Base-by-base conservation (phyloP, 2,797 vertebrate species). In the Dermochelys coriacea region DNA sequence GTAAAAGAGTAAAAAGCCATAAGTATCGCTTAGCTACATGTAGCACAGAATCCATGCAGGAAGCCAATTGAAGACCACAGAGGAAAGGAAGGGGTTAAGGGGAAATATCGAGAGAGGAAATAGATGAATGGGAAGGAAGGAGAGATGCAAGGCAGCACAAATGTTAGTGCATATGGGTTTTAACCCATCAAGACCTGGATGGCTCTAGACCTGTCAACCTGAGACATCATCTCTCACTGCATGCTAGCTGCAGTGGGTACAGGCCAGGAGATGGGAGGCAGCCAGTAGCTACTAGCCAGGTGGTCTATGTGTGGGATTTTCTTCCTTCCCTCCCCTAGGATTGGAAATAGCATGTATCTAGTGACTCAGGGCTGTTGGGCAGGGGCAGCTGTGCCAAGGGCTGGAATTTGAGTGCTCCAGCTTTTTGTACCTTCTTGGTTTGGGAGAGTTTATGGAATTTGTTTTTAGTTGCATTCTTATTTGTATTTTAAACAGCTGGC, bases 91-190 rank as follows among this genome's bases (percentile, higher is more conserved):
- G 91, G 91, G 87, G n/a, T 82, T 86, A 80, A 61, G 19, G 92
- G 95, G 77, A 94, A 93, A 34, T 1, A 16, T 21, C 8, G 50
- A 78, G 83, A 95, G 80, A 95, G 87, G 94, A 96, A 94, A 77
- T 55, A 57, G 82, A 82, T 87, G 85, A 95, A 93, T 89, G 79
- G 87, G 94, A 89, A 96, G 94, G 84, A 96, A 88, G 80, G 81
- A 96, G 41, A 45, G 88, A 95, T n/a, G 54, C 14, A 23, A 12
- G 68, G 71, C 71, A 96, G 85, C 21, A 12, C 0, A 12, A 8
- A 5, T 1, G 5, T 57, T 90, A 25, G 55, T 79, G 85, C 34
- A 55, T 89, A 51, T 59, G n/a, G 51, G 6, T 7, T 85, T 96
- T 94, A 96, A 97, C 91, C 82, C 91, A 54, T 86, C 49, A 0